Evolutionary conservation across 2,113 vertebrate genomes (phyloP), one percentile per base, ranked within the genome.

Genomic region (Cyprinodon brontotheroides): DNA sequence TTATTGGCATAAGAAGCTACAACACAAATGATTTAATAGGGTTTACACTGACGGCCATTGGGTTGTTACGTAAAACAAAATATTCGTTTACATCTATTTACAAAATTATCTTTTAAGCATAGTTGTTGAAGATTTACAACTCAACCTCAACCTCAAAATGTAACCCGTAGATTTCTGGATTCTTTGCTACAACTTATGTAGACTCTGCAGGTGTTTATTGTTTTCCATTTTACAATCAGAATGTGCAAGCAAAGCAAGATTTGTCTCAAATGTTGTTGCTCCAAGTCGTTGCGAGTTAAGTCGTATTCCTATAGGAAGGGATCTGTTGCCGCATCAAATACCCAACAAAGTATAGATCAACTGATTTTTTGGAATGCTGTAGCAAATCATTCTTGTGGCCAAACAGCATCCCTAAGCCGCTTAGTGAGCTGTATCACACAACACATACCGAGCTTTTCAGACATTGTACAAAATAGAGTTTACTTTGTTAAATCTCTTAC

Each of bases 331-430:
- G 60, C 65, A 81, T 87, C 85, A 74, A 74, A 87, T 87, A 83
- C 82, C 79, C 74, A 59, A 65, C 70, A 72, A 75, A 47, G 66
- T 76, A 77, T 39, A 67, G 86, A 88, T 83, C 86, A 66, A 80
- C 79, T 83, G 85, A 87, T 86, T 83, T 71, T 77, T 69, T 65
- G 64, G 74, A 63, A 40, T 5, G 72, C 68, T 43, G 77, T 66
- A 74, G 81, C 78, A 78, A 81, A 84, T 61, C 45, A 62, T 80
- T 78, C 65, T 53, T 57, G 41, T 68, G 0, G 22, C 72, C 81
- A 68, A 79, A 72, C 70, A 75, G 43, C 78, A 68, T 76, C 80
- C 75, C 77, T 87, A 90, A 92, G 79, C 81, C 2, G 86, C 87
- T 90, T 87, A 88, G 77, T 37, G 70, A 82, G 82, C 59, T 47